Conservation (phyloP, 2,797 vertebrate species). For the Todus mexicanus region DNA sequence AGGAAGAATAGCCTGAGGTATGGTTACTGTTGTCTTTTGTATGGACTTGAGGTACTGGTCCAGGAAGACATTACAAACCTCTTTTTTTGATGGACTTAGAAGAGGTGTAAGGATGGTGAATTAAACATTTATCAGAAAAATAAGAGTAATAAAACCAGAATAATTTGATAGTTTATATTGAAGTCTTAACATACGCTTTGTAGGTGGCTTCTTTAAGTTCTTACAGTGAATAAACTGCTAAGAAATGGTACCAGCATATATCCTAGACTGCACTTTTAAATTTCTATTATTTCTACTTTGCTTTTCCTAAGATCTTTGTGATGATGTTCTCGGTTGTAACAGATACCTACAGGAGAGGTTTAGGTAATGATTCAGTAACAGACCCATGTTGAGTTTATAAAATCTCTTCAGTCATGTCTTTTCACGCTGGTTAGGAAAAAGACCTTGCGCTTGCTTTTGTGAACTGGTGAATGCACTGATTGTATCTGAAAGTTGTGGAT, state of each 20-base stretch:
- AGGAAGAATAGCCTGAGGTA: conserved; percentile 1
- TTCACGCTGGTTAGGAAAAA: neutral
- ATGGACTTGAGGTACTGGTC: neutral
- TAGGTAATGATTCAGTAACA: neutral
- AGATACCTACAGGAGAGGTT: neutral
- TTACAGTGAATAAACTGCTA: neutral
- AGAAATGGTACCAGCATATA: neutral
- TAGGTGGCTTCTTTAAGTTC: neutral
- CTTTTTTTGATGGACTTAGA: neutral
- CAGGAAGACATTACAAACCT: neutral
- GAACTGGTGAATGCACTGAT: neutral
- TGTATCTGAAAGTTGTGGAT: conserved; percentile 14
- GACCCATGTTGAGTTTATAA: neutral
- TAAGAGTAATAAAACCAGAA: neutral
- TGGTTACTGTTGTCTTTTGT: neutral
- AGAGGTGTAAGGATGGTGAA: neutral
- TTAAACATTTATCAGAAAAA: neutral
- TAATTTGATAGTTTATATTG: neutral
- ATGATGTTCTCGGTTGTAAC: neutral
- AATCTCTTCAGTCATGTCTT: conserved; percentile 24
- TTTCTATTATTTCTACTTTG: neutral
- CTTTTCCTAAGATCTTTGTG: neutral
- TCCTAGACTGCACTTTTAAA: neutral
- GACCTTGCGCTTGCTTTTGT: conserved; percentile 33
- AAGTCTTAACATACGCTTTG: neutral